These are phyloP conservation scores for Xanthorhoe designata DNA, from an alignment of 2,888 invertebrate species.

Conservation along the genomic window DNA sequence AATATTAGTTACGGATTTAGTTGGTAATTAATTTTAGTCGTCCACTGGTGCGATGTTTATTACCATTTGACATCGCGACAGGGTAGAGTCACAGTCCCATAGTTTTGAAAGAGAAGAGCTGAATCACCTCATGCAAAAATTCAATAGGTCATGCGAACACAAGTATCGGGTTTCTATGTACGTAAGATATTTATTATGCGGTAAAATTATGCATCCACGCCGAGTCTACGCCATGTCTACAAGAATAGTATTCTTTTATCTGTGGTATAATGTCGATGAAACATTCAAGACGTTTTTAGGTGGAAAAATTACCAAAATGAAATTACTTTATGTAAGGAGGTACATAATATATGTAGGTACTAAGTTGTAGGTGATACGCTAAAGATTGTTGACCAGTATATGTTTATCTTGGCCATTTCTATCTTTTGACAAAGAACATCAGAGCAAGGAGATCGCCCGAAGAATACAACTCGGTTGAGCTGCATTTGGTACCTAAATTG, in stretches of 20 bases:
- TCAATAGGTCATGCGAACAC: background rate
- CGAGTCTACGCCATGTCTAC: slow-evolving; percentile 5
- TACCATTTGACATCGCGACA: slow-evolving; percentile 54
- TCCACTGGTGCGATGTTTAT: slow-evolving; percentile 46
- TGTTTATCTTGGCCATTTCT: too few relatives aligned
- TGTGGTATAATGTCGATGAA: background rate
- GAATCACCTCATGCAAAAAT: slow-evolving; percentile 1
- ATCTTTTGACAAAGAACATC: too few relatives aligned
- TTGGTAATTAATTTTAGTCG: slow-evolving; percentile 35
- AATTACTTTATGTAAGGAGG: too few relatives aligned
- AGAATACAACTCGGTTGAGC: too few relatives aligned
- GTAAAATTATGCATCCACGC: slow-evolving; percentile 4
- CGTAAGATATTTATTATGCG: background rate
- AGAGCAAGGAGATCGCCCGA: too few relatives aligned
- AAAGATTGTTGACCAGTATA: too few relatives aligned
- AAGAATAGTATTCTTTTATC: slow-evolving; percentile 1
- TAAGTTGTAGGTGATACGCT: too few relatives aligned
- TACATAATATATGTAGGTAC: too few relatives aligned
- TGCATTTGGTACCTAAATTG: too few relatives aligned
- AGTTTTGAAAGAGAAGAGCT: slow-evolving; percentile 6
- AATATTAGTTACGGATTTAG: slow-evolving; percentile 33
- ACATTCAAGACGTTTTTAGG: background rate
- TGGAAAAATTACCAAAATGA: too few relatives aligned
- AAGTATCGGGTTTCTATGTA: background rate
- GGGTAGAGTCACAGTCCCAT: slow-evolving; percentile 40